Evolutionary conservation across 2,888 invertebrate genomes (phyloP).

Genomic region (Brassicogethes aeneus): DNA sequence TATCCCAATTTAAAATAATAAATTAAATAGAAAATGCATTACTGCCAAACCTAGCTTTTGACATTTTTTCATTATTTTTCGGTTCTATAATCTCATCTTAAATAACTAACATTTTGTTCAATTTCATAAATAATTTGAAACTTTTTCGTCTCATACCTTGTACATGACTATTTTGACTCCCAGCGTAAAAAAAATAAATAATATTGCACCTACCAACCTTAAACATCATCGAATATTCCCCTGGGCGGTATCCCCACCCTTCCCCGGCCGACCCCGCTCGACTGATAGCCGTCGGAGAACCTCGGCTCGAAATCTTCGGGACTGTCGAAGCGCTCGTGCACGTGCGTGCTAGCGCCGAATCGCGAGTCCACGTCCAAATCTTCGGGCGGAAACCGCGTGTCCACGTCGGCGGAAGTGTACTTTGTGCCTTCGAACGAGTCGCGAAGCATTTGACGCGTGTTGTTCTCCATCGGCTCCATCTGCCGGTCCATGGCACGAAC

Average conservation of each 20-base stretch:
- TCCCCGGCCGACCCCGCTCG: slow-evolving; percentile 28
- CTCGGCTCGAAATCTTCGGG: slow-evolving; percentile 16
- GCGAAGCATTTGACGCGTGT: slow-evolving; percentile 66
- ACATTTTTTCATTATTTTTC: too few relatives aligned
- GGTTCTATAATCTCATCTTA: too few relatives aligned
- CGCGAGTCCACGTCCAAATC: slow-evolving; percentile 47
- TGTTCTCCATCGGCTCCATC: slow-evolving; percentile 57
- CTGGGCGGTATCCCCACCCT: slow-evolving; percentile 61
- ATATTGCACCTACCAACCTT: too few relatives aligned
- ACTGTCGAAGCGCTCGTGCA: slow-evolving; percentile 30
- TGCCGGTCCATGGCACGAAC: slow-evolving; percentile 45
- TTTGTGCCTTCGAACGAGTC: slow-evolving; percentile 57
- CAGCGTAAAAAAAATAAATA: too few relatives aligned
- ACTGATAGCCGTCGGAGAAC: slow-evolving; percentile 37
- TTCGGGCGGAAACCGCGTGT: slow-evolving; percentile 37
- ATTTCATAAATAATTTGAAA: too few relatives aligned
- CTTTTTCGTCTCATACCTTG: too few relatives aligned
- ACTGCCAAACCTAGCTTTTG: too few relatives aligned
- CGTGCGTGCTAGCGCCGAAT: slow-evolving; percentile 57
- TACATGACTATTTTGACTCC: too few relatives aligned
- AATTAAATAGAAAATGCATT: too few relatives aligned
- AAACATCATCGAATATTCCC: slow-evolving; percentile 80
- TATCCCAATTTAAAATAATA: too few relatives aligned
- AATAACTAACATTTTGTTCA: too few relatives aligned
- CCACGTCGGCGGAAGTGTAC: slow-evolving; percentile 32